Base-by-base conservation (phyloP, 2,797 vertebrate species). In the Sebastes hubbsi region DNA sequence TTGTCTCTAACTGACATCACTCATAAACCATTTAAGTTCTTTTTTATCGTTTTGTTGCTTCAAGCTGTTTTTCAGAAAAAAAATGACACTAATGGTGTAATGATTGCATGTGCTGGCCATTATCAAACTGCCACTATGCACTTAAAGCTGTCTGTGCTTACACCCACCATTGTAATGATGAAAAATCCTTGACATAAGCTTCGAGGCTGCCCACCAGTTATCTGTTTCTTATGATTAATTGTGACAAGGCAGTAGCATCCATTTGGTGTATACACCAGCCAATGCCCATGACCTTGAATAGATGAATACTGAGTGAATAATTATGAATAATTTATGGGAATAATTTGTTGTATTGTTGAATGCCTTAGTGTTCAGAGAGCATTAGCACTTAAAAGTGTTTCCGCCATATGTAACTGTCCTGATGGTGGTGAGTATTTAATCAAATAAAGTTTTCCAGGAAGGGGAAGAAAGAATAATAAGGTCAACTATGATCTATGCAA, bases 281-380 rank as follows among this genome's bases (percentile, higher is more conserved):
- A 83, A 46, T 58, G 64, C 74, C 61, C 22, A 61, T 88, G 88
- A 93, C 89, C 90, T 93, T 92, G 88, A 89, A 85, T 77, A 83
- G 67, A 79, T 86, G 76, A 89, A 86, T 82, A 80, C 74, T 69
- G 46, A 73, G 71, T 81, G 75, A 82, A 90, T 87, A 86, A 91
- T 85, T 84, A 69, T 91, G 81, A 89, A 91, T 92, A 88, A 89
- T 90, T 87, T 86, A 93, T 90, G 77, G 58, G 58, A 83, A 89
- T 90, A 65, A 87, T 88, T 82, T 84, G 66, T 83, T 89, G 84
- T 89, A 83, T 82, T 73, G 85, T 83, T 38, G 42, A 56, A 81
- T 71, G 70, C 73, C 46, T 77, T 65, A 83, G 78, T 85, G 68
- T 86, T 88, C 69, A 58, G 64, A 56, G 59, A 82, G 59, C 69